Percentiles rank a stretch among this genome's conserved stretches.
Conservation (phyloP, 2,888 invertebrate species). For the Odontomyia ornata region DNA sequence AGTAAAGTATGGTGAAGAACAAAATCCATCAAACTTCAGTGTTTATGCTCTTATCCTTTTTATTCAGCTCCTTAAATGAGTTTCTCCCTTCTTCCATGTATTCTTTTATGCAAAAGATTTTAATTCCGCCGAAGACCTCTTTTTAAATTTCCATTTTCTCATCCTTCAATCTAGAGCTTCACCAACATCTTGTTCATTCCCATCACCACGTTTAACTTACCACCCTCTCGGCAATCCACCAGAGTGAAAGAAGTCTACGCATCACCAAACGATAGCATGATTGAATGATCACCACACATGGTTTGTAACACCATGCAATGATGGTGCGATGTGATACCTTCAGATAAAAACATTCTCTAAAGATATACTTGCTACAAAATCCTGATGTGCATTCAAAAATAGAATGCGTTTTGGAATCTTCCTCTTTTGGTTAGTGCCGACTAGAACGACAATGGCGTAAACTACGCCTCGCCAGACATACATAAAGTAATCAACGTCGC, state of each 20-base stretch:
- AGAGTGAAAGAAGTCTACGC: not conserved
- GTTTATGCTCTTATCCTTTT: no score
- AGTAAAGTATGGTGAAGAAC: no score
- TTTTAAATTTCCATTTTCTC: not conserved
- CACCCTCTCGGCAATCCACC: not conserved
- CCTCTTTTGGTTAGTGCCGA: slow-evolving; percentile 7
- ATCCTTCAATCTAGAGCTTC: not conserved
- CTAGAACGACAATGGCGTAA: slow-evolving; percentile 16
- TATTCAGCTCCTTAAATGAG: no score
- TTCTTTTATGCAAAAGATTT: not conserved
- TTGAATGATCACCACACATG: slow-evolving; percentile 24
- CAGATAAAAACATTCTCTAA: not conserved
- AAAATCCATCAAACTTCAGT: no score
- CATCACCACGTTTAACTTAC: not conserved
- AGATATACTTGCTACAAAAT: not conserved
- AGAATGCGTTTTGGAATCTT: slow-evolving; percentile 15
- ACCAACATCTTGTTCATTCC: not conserved
- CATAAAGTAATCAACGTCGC: slow-evolving; percentile 49
- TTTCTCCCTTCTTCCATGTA: not conserved
- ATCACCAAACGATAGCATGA: slow-evolving; percentile 5
- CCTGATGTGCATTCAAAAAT: slow-evolving; percentile 22
- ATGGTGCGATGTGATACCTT: not conserved
- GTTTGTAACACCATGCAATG: slow-evolving; percentile 19
- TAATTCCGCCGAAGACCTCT: not conserved
- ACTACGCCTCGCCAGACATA: slow-evolving; percentile 47